Evolutionary conservation across 1,140 invertebrate genomes (phyloP).

Genomic region (Coelopa frigida): DNA sequence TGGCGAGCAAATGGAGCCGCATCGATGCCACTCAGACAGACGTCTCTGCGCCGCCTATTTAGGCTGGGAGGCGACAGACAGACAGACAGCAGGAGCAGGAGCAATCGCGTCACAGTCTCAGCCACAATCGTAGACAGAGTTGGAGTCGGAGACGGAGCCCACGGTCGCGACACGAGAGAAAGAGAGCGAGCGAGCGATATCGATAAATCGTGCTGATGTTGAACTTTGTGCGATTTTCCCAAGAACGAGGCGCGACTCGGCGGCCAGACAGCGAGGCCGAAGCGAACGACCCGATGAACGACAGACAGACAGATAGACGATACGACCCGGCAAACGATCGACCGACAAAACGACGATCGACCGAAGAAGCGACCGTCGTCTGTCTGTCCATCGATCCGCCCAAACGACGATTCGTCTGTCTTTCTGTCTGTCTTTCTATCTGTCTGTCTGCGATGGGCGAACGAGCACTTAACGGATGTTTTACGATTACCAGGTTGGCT

Average conservation of each 20-base stretch:
- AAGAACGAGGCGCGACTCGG: slow-evolving; percentile 8
- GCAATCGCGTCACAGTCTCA: neutral
- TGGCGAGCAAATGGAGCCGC: too few species aligned
- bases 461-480: too few species aligned
- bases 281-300: too few species aligned
- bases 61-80: neutral
- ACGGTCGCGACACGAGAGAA: too few species aligned
- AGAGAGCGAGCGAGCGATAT: slow-evolving; percentile 1
- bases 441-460: too few species aligned
- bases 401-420: too few species aligned
- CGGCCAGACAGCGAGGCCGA: slow-evolving; percentile 3
- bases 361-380: too few species aligned
- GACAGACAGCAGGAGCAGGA: neutral
- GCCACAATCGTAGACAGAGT: neutral
- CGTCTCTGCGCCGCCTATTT: neutral
- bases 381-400: too few species aligned
- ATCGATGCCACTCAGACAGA: neutral
- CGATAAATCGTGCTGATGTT: slow-evolving; percentile 10
- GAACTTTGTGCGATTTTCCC: slow-evolving; percentile 9
- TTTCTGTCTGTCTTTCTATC: too few species aligned
- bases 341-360: neutral
- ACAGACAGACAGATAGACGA: neutral
- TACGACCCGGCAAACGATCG: neutral
- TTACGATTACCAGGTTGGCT: too few species aligned
- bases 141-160: neutral